Evolutionary conservation across 2,113 vertebrate genomes (phyloP), one percentile per base, ranked within the genome.

Genomic region (Chiloscyllium plagiosum): DNA sequence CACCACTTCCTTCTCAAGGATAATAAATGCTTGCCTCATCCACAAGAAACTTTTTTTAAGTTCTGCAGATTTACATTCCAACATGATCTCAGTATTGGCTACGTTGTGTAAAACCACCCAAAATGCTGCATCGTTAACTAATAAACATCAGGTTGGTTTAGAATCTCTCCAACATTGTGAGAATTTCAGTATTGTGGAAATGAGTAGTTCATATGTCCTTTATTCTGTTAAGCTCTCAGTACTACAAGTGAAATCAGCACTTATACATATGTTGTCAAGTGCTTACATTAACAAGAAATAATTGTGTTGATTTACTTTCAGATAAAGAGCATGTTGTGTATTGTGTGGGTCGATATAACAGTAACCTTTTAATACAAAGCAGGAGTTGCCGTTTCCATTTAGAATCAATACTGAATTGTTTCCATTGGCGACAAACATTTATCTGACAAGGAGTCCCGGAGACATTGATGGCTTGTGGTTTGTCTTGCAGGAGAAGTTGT

Each of bases 321-420:
- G 93, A 94, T 68, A 70, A 70, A 70, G 37, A 94, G 65, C 93
- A 69, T 50, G 66, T 42, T 70, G 93, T 94, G 68, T 47, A 70
- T 47, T 42, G n/a, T 94, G 93, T 24, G 15, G 93, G 20, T 94
- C 93, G 37, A 94, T 94, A 94, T 26, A 94, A 70, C n/a, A 26
- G 93, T 94, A 94, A 94, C 93, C 93, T 94, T 94, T 94, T 94
- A 94, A 94, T 94, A 94, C 66, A 68, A 68, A 69, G 17, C 68
- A 94, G 37, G 12, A 94, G 93, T 37, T 94, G 66, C 24, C 70
- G 68, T 24, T 70, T 94, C 37, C 66, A 24, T 47, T 42, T 19
- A 42, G 29, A 29, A 94, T 94, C 93, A 94, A 94, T 94, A 94
- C 66, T 47, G 42, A 37, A 94, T 94, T 94, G 93, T 70, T 94